phyloP scores from a whole-genome alignment of 1,140 invertebrate genomes.

The Drosophila tristis region DNA sequence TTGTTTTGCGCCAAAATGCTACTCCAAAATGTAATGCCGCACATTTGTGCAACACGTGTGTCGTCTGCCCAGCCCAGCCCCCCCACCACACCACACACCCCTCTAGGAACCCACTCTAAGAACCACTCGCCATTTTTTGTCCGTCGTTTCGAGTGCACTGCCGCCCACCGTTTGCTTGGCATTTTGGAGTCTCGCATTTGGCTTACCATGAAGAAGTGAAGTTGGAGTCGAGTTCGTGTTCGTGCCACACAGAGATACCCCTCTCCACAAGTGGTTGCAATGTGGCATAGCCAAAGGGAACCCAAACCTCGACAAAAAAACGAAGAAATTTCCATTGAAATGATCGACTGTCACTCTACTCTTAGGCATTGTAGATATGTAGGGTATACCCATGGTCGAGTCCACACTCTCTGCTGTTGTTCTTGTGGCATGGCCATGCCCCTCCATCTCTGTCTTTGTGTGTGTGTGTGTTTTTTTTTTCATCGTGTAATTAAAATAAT shows the following conservation, averaged over 20 bases:
- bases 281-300: no score
- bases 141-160: conserved; percentile 34
- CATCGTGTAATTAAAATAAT: conserved; percentile 75
- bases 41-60: conserved; percentile 50
- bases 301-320: no score
- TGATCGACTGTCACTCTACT: no score
- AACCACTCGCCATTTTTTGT: conserved; percentile 34
- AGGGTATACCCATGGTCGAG: no score
- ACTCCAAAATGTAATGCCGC: not conserved
- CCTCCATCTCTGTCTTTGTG: not conserved
- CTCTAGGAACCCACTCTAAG: no score
- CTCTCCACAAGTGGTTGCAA: conserved; percentile 9
- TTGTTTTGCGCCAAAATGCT: no score
- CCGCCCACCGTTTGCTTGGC: conserved; percentile 28
- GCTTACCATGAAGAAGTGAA: conserved; percentile 8
- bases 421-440: not conserved
- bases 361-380: no score
- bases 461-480: conserved; percentile 49
- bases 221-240: conserved; percentile 34
- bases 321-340: no score
- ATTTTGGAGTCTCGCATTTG: conserved; percentile 9
- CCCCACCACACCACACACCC: no score
- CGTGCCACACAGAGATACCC: conserved; percentile 7
- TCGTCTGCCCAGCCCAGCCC: conserved; percentile 4
- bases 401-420: no score